phyloP scores from a whole-genome alignment of 2,888 invertebrate species.

The Oeneis ivallda region DNA sequence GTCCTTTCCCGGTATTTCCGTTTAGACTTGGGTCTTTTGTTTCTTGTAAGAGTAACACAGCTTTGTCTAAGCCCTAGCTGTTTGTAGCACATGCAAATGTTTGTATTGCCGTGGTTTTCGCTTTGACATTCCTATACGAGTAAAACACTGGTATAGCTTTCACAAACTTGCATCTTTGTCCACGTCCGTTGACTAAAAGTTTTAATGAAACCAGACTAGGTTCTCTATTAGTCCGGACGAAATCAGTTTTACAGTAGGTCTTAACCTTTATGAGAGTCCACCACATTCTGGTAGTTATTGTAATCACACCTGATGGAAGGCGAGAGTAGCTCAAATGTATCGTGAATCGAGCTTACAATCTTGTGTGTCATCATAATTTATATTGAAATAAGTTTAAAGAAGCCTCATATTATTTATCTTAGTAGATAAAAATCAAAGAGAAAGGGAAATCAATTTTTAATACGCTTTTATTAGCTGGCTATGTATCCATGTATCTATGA shows the following conservation, averaged over 20 bases:
- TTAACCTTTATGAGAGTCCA: not conserved
- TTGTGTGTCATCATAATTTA: too few relatives aligned
- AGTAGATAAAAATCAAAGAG: too few relatives aligned
- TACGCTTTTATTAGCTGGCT: too few relatives aligned
- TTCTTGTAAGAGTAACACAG: constrained; percentile 60
- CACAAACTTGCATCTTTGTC: not conserved
- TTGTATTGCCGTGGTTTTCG: constrained; percentile 61
- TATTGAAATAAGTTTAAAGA: too few relatives aligned
- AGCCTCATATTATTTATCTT: too few relatives aligned
- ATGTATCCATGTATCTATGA: too few relatives aligned
- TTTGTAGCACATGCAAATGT: constrained; percentile 67
- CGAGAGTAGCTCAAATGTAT: too few relatives aligned
- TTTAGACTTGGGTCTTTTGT: constrained; percentile 64
- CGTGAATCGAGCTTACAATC: too few relatives aligned
- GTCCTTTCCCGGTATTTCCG: constrained; percentile 55
- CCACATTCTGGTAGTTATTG: too few relatives aligned
- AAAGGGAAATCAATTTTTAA: too few relatives aligned
- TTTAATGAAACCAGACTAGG: not conserved
- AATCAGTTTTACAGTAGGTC: not conserved
- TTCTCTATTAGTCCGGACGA: not conserved
- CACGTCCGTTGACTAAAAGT: not conserved
- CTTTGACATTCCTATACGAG: constrained; percentile 49
- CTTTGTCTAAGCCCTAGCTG: constrained; percentile 61
- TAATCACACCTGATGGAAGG: too few relatives aligned
- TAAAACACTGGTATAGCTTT: not conserved